phyloP scores from a whole-genome alignment of 2,888 invertebrate genomes.

The Parthenolecanium corni region DNA sequence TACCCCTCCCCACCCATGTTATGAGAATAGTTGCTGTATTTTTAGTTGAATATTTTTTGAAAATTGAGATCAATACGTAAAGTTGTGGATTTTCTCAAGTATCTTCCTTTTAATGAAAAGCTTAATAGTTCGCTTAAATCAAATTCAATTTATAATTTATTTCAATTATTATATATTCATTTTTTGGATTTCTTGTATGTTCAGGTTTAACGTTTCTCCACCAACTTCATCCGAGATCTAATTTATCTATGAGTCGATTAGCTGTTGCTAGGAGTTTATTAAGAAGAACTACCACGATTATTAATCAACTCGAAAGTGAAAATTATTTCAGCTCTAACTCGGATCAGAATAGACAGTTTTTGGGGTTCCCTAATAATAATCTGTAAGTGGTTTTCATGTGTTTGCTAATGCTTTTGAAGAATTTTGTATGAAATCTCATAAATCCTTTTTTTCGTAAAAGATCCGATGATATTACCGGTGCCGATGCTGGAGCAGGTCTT shows the following conservation, averaged over 20 bases:
- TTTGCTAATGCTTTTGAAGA: not conserved
- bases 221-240: constrained; percentile 18
- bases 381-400: not conserved
- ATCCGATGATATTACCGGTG: constrained; percentile 5
- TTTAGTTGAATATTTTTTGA: no score
- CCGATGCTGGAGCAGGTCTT: not conserved
- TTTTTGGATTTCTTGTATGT: not conserved
- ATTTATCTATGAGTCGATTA: constrained; percentile 39
- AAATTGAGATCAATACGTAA: no score
- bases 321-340: constrained; percentile 11
- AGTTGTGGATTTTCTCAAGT: no score
- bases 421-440: not conserved
- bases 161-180: no score
- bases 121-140: no score
- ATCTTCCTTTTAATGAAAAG: no score
- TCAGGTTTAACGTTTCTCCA: constrained; percentile 12
- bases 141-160: no score
- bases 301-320: constrained; percentile 40
- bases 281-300: constrained; percentile 40
- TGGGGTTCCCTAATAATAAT: not conserved
- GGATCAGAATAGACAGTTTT: constrained; percentile 5
- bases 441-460: not conserved
- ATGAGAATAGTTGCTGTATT: no score
- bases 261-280: constrained; percentile 38
- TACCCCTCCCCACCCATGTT: no score